phyloP scores from a whole-genome alignment of 2,797 vertebrate species.

The Mareca strepera region DNA sequence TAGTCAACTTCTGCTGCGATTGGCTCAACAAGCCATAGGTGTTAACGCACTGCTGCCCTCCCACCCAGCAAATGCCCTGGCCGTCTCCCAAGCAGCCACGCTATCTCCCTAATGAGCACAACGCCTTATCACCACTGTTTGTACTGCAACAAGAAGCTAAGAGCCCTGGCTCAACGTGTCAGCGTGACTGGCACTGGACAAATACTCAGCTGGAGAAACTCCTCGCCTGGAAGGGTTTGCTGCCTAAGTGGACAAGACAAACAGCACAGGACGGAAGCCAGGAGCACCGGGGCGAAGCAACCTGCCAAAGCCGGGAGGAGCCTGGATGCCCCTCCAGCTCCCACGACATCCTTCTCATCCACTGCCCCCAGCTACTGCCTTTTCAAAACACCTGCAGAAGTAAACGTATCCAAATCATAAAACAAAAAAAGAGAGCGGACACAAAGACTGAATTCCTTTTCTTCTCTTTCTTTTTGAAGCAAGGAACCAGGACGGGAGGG shows the following conservation, averaged over 20 bases:
- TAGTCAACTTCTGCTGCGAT: background rate
- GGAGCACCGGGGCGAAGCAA: background rate
- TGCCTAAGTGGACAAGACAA: background rate
- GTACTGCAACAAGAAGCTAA: background rate
- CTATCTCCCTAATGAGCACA: constrained; percentile 11
- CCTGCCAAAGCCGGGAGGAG: background rate
- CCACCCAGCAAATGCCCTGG: constrained; percentile 13
- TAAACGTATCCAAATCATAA: constrained; percentile 42
- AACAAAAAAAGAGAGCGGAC: background rate
- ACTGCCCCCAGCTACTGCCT: background rate
- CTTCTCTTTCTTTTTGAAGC: background rate
- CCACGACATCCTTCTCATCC: background rate
- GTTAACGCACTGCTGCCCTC: background rate
- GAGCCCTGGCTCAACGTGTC: background rate
- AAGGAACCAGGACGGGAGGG: background rate
- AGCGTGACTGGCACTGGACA: fast-evolving
- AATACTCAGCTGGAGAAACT: background rate
- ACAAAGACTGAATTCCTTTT: background rate
- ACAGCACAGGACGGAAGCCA: background rate
- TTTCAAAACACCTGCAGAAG: background rate
- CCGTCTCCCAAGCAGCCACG: background rate
- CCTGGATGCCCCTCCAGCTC: background rate
- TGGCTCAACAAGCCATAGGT: background rate
- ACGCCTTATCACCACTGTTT: constrained; percentile 23
- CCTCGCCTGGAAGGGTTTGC: background rate